Evolutionary conservation across 1,140 invertebrate species (phyloP), one percentile per base, ranked within the genome.

Genomic region (Elymnias hypermnestra): DNA sequence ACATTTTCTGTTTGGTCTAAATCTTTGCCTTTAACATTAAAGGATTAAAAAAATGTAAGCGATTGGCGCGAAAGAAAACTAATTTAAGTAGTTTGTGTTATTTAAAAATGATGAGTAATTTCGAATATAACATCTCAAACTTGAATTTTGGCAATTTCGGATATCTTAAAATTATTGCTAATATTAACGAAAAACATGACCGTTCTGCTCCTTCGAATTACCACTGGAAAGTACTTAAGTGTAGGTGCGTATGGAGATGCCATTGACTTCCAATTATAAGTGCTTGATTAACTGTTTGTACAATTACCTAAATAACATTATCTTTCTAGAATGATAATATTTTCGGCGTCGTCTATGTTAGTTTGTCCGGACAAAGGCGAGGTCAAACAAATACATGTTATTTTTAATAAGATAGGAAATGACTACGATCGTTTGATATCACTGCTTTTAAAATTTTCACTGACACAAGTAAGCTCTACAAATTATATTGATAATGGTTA

Each of bases 191-290:
- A 38, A 83, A 86, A 46, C 81, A 76, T 42, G 82, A 85, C 48
- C 69, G 65, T 46, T 85, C 77, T 29, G 57, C 79, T 2, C 77
- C 79, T 5, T 78, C 83, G 7, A 53, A 79, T 56, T 85, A 70
- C 50, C 84, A 87, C 44, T 83, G 79, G 75, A 83, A 83, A 76
- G 79, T 87, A 49, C 63, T 87, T 18, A 87, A 87, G 57, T 87
- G 83, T 70, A 83, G 86, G 86, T 84, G 57, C 18, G 41, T 40
- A 35, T 3, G 0, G 23, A 17, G 9, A 8, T 3, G 10, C n/a
- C 25, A 5, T 3, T 28, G 1, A 7, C 8, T 12, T 12, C n/a
- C n/a, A n/a, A n/a, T n/a, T n/a, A n/a, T n/a, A n/a, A n/a, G n/a
- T n/a, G n/a, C n/a, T n/a, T n/a, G n/a, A n/a, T n/a, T n/a, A n/a